Evolutionary conservation across 2,797 vertebrate genomes (phyloP).

Genomic region (Myotis vivesi): DNA sequence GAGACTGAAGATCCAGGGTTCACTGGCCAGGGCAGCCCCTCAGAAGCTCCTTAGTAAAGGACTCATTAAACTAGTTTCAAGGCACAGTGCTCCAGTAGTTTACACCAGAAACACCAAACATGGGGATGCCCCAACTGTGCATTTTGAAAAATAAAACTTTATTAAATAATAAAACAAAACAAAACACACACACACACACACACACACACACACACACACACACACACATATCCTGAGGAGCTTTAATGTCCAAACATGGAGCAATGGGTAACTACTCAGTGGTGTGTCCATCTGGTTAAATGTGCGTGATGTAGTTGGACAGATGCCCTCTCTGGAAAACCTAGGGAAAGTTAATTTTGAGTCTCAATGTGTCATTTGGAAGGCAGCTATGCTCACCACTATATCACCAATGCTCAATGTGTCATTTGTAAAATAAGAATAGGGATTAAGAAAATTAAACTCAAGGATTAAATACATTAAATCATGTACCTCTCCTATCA

Average conservation of each 20-base stretch:
- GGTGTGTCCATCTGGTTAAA: background rate
- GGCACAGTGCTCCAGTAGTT: background rate
- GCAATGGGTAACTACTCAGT: background rate
- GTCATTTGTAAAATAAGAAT: constrained; percentile 1
- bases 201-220: too few species aligned
- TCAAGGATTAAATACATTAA: background rate
- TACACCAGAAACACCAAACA: background rate
- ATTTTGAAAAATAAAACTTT: background rate
- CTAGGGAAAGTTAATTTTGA: background rate
- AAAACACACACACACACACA: background rate
- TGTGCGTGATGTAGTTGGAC: background rate
- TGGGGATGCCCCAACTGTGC: background rate
- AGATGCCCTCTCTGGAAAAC: background rate
- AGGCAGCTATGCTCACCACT: too few species aligned
- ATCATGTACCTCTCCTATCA: background rate
- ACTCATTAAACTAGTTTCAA: background rate
- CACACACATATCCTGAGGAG: background rate
- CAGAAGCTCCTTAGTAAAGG: background rate
- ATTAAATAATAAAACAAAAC: too few species aligned
- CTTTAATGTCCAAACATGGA: constrained; percentile 45
- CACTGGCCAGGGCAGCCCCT: background rate
- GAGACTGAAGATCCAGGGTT: background rate
- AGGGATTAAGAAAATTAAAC: constrained; percentile 6
- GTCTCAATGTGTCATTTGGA: background rate
- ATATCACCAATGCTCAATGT: too few species aligned